A percentile compares a stretch with the other conserved stretches of the same genome.
phyloP scores from a whole-genome alignment of 2,113 vertebrate genomes.

The Garra rufa region DNA sequence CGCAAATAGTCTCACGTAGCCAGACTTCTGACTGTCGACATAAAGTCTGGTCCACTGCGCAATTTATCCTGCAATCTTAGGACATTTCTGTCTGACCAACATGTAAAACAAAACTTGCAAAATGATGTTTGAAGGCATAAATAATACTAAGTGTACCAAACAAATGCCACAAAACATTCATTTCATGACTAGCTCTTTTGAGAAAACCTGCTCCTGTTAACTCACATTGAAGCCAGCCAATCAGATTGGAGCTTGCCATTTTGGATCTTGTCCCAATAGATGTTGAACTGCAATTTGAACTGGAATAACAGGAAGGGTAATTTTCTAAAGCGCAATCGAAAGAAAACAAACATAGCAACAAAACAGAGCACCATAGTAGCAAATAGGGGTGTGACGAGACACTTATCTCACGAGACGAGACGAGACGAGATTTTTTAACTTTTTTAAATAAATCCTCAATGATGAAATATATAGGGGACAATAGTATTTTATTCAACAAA shows the following conservation, averaged over 20 bases:
- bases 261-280: neutral
- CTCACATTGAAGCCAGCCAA: neutral
- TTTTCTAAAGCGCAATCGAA: too few species aligned
- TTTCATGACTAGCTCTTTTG: neutral
- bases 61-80: neutral
- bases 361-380: too few species aligned
- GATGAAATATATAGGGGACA: too few species aligned
- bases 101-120: neutral
- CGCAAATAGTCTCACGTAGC: constrained; percentile 5
- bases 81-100: neutral
- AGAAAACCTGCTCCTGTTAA: neutral
- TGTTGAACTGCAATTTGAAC: too few species aligned
- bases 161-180: neutral
- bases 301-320: too few species aligned
- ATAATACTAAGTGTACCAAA: neutral
- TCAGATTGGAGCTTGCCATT: neutral
- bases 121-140: neutral
- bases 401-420: too few species aligned
- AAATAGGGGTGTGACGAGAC: too few species aligned
- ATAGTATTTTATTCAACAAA: too few species aligned
- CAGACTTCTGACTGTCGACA: constrained; percentile 1
- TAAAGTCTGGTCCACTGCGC: constrained; percentile 6
- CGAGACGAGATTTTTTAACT: too few species aligned
- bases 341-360: too few species aligned
- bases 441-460: too few species aligned